Evolutionary conservation across 2,797 vertebrate genomes (phyloP).

Genomic region (Echiichthys vipera): DNA sequence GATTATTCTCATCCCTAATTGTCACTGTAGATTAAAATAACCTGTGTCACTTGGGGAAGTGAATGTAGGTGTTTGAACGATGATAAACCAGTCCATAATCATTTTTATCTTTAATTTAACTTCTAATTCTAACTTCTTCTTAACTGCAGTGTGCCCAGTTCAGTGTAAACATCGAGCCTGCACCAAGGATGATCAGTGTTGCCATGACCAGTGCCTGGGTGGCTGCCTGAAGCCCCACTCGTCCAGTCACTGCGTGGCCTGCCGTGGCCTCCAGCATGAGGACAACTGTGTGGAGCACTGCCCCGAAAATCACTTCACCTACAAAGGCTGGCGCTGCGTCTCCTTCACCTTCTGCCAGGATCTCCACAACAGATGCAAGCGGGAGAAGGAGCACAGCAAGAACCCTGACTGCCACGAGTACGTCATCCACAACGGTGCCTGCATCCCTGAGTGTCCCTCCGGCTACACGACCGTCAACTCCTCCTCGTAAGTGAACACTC

Average conservation of each 20-base stretch:
- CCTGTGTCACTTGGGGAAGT: conserved; percentile 1
- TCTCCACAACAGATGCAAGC: conserved; percentile 89
- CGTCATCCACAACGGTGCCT: conserved; percentile 93
- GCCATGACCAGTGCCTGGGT: conserved; percentile 93
- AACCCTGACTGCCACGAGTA: conserved; percentile 87
- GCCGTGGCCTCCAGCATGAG: conserved; percentile 88
- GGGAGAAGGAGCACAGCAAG: conserved; percentile 70
- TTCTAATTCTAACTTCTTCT: not conserved
- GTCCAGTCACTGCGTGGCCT: conserved; percentile 88
- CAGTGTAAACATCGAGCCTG: conserved; percentile 93
- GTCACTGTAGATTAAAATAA: conserved; percentile 41
- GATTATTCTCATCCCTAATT: too few species aligned
- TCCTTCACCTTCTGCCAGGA: conserved; percentile 92
- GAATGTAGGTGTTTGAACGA: not conserved
- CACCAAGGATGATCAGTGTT: conserved; percentile 88
- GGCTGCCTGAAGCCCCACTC: conserved; percentile 88
- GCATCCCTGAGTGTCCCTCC: conserved; percentile 93
- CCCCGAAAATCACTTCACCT: conserved; percentile 87
- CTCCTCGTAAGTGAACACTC: conserved; percentile 88
- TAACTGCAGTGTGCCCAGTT: conserved; percentile 89
- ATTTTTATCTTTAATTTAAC: not conserved
- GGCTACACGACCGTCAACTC: conserved; percentile 95
- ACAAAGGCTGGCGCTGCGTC: conserved; percentile 94
- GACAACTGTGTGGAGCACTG: conserved; percentile 89
- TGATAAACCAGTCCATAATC: not conserved